phyloP scores from a whole-genome alignment of 2,113 vertebrate species.

The Brachionichthys hirsutus region DNA sequence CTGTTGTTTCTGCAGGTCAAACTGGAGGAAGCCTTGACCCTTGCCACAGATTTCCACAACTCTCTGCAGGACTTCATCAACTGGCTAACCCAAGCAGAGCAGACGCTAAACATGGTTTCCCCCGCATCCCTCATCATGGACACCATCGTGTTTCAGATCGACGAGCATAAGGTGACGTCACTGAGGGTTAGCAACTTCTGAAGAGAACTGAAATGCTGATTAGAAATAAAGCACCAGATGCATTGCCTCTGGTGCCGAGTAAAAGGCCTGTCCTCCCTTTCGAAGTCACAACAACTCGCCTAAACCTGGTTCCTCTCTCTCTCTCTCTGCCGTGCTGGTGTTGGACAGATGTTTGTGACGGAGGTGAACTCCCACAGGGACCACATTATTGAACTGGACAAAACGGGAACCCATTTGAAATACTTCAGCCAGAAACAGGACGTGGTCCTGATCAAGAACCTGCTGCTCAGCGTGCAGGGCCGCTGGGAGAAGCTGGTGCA shows the following conservation, averaged over 20 bases:
- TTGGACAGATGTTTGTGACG: conserved; percentile 90
- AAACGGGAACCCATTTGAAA: conserved; percentile 95
- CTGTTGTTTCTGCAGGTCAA: conserved; percentile 80
- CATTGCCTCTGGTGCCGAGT: no score
- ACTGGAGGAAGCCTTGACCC: conserved; percentile 89
- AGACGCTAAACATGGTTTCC: conserved; percentile 90
- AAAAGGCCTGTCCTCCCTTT: no score
- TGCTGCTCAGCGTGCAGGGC: conserved; percentile 93
- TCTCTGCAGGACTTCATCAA: conserved; percentile 98
- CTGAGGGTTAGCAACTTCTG: neutral
- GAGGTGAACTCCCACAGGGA: conserved; percentile 97
- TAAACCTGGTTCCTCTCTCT: no score
- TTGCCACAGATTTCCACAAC: conserved; percentile 95
- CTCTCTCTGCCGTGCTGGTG: neutral
- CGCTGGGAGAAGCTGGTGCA: conserved; percentile 99
- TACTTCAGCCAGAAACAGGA: conserved; percentile 99
- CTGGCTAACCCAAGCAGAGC: conserved; percentile 96
- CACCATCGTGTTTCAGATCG: conserved; percentile 96
- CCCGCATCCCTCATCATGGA: conserved; percentile 95
- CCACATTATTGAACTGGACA: conserved; percentile 95
- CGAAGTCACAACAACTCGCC: no score
- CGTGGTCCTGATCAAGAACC: conserved; percentile 97
- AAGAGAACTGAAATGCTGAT: neutral
- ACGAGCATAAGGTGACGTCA: conserved; percentile 92
- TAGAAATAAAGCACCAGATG: neutral